Evolutionary conservation across 1,140 invertebrate species (phyloP).

Genomic region (Drosophila oshimai): DNA sequence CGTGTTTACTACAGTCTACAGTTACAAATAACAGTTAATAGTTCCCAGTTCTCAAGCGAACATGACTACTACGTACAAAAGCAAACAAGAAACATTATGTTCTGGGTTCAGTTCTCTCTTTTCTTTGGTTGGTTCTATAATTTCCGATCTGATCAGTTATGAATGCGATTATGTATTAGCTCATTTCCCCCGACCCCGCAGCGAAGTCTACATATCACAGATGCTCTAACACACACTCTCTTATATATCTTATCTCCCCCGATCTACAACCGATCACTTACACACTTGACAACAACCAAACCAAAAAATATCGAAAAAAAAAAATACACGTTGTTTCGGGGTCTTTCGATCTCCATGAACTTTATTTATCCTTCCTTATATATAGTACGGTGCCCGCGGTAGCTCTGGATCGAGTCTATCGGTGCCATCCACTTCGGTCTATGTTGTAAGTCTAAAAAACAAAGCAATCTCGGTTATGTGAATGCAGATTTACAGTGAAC

Average conservation of each 20-base stretch:
- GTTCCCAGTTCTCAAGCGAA: conserved; percentile 50
- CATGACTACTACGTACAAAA: conserved; percentile 38
- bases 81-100: conserved; percentile 45
- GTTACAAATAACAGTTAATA: conserved; percentile 52
- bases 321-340: conserved; percentile 12
- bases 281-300: conserved; percentile 12
- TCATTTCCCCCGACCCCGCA: conserved; percentile 56
- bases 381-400: conserved; percentile 83
- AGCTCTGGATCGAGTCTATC: conserved; percentile 89
- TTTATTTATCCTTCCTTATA: background rate
- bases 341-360: conserved; percentile 10
- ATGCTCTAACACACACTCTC: conserved; percentile 73
- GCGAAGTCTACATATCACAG: conserved; percentile 34
- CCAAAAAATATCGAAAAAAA: background rate
- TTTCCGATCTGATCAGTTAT: conserved; percentile 35
- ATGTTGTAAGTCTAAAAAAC: conserved; percentile 85
- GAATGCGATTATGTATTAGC: conserved; percentile 51
- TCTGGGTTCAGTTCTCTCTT: conserved; percentile 23
- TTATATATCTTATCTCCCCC: conserved; percentile 71
- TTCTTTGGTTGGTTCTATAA: conserved; percentile 14
- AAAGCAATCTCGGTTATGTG: conserved; percentile 30
- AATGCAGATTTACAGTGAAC: conserved; percentile 14
- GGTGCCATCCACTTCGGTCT: conserved; percentile 87
- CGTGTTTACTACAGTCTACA: conserved; percentile 44
- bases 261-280: conserved; percentile 40